Evolutionary conservation across 2,888 invertebrate genomes (phyloP).

Genomic region (Nymphalis urticae): DNA sequence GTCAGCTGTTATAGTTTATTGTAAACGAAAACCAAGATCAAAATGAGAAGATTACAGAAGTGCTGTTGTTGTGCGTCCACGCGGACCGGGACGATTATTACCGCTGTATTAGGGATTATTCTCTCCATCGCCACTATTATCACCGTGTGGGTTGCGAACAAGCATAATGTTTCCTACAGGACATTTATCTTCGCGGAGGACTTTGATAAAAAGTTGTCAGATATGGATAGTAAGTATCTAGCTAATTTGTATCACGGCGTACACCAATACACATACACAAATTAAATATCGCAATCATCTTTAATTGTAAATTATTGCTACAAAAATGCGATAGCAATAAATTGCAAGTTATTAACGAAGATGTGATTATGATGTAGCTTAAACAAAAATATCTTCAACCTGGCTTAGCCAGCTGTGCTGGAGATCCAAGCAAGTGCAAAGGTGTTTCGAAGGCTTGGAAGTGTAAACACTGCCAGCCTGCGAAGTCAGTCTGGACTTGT

Average conservation of each 20-base stretch:
- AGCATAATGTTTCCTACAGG: slow-evolving; percentile 84
- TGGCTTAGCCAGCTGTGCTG: no score
- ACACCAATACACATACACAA: no score
- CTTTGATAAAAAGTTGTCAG: slow-evolving; percentile 78
- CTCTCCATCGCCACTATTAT: slow-evolving; percentile 86
- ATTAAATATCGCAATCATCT: no score
- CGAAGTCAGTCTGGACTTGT: no score
- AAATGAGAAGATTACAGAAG: slow-evolving; percentile 80
- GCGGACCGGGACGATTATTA: slow-evolving; percentile 87
- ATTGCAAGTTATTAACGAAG: no score
- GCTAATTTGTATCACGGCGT: neutral
- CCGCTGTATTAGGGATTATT: slow-evolving; percentile 87
- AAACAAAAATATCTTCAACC: no score
- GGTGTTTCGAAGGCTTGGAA: no score
- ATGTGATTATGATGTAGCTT: no score
- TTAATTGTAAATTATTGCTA: no score
- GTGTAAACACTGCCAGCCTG: no score
- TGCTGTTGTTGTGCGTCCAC: slow-evolving; percentile 88
- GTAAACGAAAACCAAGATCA: slow-evolving; percentile 37
- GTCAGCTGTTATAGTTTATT: slow-evolving; percentile 10
- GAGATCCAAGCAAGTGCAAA: no score
- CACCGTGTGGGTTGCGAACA: slow-evolving; percentile 82
- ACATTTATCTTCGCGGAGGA: slow-evolving; percentile 88
- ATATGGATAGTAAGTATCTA: slow-evolving; percentile 81
- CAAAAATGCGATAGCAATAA: no score